phyloP scores from a whole-genome alignment of 1,140 invertebrate genomes.

The Procambarus virginalis region DNA sequence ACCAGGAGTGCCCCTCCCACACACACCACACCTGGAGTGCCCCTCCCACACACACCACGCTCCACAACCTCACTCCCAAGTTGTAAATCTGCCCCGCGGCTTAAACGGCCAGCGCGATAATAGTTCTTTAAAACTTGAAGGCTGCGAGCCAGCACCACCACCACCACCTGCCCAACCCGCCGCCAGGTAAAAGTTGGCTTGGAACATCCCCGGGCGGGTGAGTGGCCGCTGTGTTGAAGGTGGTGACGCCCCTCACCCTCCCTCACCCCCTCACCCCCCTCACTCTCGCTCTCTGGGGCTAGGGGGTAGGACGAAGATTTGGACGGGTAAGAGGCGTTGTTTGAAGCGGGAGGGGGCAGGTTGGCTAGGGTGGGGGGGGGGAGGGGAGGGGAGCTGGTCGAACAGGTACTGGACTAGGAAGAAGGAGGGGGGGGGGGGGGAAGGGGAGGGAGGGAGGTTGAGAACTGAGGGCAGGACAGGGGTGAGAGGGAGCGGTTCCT shows the following conservation, averaged over 20 bases:
- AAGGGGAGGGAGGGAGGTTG: not conserved
- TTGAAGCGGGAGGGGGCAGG: no score
- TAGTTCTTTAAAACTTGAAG: no score
- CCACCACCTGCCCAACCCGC: not conserved
- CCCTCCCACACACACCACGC: no score
- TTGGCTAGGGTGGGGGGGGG: not conserved
- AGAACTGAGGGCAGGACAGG: not conserved
- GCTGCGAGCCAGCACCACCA: not conserved
- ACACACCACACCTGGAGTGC: no score
- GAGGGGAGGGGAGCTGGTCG: not conserved
- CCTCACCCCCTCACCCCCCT: not conserved
- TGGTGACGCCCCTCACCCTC: constrained; percentile 5
- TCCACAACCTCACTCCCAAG: no score
- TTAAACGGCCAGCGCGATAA: no score
- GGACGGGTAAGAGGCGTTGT: no score
- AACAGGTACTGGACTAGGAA: no score
- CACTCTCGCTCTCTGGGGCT: not conserved
- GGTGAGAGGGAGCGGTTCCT: no score
- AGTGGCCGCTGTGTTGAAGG: constrained; percentile 16
- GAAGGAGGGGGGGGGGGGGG: not conserved
- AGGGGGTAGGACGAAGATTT: not conserved
- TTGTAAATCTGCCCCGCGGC: no score
- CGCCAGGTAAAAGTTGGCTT: constrained; percentile 6
- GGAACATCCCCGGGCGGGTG: constrained; percentile 11
- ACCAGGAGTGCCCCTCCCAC: no score